A percentile compares a stretch with the other conserved stretches of the same genome.
These are phyloP conservation scores for Globicephala melas DNA, from an alignment of 2,113 vertebrate species.

Conservation along the genomic window DNA sequence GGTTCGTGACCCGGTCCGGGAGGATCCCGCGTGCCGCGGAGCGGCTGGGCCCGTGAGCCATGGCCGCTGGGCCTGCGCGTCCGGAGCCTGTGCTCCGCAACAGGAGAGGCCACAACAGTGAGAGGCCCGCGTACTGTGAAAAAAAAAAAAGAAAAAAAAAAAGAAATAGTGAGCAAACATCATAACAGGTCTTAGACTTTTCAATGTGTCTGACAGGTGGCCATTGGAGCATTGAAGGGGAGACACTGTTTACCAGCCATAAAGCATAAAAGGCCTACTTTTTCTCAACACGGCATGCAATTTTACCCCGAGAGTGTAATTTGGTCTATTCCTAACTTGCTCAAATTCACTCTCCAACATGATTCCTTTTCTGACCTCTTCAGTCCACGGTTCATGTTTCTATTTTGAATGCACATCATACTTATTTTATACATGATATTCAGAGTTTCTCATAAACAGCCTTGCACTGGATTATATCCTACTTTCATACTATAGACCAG, in stretches of 20 bases:
- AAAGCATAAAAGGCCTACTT: not conserved
- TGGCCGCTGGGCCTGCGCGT: too few relatives aligned
- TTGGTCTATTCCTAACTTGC: not conserved
- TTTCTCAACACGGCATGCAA: not conserved
- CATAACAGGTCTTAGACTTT: not conserved
- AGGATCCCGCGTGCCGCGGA: rapidly evolving
- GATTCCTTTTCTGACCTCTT: not conserved
- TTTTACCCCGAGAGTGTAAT: not conserved
- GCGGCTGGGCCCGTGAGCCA: too few relatives aligned
- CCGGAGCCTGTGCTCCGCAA: too few relatives aligned
- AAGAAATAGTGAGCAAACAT: not conserved
- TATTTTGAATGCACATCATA: not conserved
- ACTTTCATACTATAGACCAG: not conserved
- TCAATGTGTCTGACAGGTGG: not conserved
- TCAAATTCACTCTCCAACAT: not conserved
- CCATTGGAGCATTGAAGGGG: not conserved
- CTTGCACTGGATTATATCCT: not conserved
- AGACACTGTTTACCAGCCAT: not conserved
- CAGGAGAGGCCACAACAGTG: too few relatives aligned
- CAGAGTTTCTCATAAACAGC: not conserved
- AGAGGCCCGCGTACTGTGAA: too few relatives aligned
- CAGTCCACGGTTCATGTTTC: not conserved
- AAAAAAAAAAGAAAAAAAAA: too few relatives aligned
- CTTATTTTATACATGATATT: not conserved
- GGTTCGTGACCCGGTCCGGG: too few relatives aligned